A percentile compares a stretch with the other conserved stretches of the same genome.
Evolutionary conservation across 2,113 vertebrate genomes (phyloP).

Genomic region (Piprites chloris): DNA sequence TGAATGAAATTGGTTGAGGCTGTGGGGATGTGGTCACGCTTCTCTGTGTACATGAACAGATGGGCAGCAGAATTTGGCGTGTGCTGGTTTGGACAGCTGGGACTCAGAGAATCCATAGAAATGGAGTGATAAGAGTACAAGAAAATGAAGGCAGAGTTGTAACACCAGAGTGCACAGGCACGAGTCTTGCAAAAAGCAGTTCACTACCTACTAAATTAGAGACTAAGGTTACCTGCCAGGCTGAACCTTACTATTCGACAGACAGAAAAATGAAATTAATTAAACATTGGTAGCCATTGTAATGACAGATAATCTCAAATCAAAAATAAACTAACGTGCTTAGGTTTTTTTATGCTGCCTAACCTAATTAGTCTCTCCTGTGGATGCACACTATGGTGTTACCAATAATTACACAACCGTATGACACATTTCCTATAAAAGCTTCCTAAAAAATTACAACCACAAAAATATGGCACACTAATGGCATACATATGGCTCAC

Average conservation of each 20-base stretch:
- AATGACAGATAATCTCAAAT: not conserved
- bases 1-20: slow-evolving; percentile 51
- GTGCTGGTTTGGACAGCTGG: slow-evolving; percentile 28
- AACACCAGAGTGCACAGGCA: not conserved
- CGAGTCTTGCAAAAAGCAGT: not conserved
- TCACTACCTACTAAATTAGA: not conserved
- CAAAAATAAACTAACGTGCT: not conserved
- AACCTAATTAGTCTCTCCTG: not conserved
- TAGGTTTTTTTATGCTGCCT: not conserved
- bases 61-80: slow-evolving; percentile 41
- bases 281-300: not conserved
- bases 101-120: not conserved
- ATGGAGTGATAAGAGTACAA: not conserved
- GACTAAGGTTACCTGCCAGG: accelerated
- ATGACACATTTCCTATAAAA: not conserved
- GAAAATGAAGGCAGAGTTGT: not conserved
- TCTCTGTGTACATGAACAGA: slow-evolving; percentile 30
- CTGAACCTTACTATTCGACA: not conserved
- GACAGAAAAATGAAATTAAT: not conserved
- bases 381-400: not conserved
- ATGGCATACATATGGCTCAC: not conserved
- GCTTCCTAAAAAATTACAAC: not conserved
- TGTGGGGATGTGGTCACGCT: slow-evolving; percentile 38
- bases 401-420: not conserved
- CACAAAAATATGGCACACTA: not conserved